Evolutionary conservation across 2,888 invertebrate genomes (phyloP).

Genomic region (Acrobasis repandana): DNA sequence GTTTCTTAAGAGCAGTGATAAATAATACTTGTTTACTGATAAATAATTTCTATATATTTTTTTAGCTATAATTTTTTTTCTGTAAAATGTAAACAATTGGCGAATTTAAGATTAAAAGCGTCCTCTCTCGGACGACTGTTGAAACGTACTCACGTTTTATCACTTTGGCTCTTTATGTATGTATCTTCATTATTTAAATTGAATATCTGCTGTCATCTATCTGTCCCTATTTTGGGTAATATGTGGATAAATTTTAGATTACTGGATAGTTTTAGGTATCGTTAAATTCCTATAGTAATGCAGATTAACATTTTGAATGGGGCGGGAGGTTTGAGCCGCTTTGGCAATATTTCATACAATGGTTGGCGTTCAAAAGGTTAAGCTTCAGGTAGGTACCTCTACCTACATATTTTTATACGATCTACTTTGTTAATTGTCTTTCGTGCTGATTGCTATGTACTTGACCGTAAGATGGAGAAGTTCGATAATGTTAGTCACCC

Average conservation of each 20-base stretch:
- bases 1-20: too few species aligned
- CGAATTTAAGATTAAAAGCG: too few species aligned
- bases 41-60: too few species aligned
- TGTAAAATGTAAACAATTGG: too few species aligned
- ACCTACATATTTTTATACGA: constrained; percentile 27
- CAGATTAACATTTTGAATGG: constrained; percentile 10
- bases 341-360: constrained; percentile 1
- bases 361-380: constrained; percentile 21
- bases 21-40: too few species aligned
- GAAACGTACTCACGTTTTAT: too few species aligned
- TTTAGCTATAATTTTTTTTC: too few species aligned
- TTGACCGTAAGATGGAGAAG: constrained; percentile 15
- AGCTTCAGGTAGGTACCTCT: constrained; percentile 22
- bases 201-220: constrained; percentile 27
- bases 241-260: constrained; percentile 24
- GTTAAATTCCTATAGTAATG: constrained; percentile 8
- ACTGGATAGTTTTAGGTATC: constrained; percentile 25
- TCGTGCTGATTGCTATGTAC: constrained; percentile 14
- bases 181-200: constrained; percentile 24
- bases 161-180: constrained; percentile 1
- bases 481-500: constrained; percentile 2
- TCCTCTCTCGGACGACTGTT: too few species aligned
- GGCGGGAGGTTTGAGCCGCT: not conserved
- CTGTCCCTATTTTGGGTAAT: constrained; percentile 27
- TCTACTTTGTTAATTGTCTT: constrained; percentile 11